These are phyloP conservation scores for Torymus aiolomorphi DNA, from an alignment of 2,888 invertebrate genomes.

Conservation along the genomic window DNA sequence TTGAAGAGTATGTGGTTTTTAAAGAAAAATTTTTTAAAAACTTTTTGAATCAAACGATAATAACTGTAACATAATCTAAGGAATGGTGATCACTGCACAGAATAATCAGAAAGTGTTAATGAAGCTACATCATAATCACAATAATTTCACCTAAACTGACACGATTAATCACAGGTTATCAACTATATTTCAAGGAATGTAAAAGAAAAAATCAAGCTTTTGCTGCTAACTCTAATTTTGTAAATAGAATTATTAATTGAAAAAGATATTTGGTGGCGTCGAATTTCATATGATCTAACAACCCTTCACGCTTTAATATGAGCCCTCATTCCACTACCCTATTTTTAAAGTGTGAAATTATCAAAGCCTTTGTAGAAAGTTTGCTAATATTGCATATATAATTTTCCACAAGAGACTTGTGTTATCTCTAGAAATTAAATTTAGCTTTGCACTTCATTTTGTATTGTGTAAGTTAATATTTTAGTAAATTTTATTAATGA, in stretches of 20 bases:
- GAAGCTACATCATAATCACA: slow-evolving; percentile 6
- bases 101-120: slow-evolving; percentile 12
- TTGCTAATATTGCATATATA: not conserved
- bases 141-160: slow-evolving; percentile 10
- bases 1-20: not conserved
- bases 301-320: slow-evolving; percentile 31
- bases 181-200: slow-evolving; percentile 28
- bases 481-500: slow-evolving; percentile 34
- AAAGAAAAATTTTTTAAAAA: not conserved
- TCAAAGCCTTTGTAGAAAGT: not conserved
- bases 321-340: slow-evolving; percentile 43
- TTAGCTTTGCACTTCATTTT: slow-evolving; percentile 35
- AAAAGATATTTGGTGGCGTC: slow-evolving; percentile 15
- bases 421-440: slow-evolving; percentile 15
- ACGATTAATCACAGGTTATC: not conserved
- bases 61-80: slow-evolving; percentile 30
- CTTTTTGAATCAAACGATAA: slow-evolving; percentile 16
- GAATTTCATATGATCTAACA: slow-evolving; percentile 36
- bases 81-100: slow-evolving; percentile 27
- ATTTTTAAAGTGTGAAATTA: not conserved
- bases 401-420: slow-evolving; percentile 33
- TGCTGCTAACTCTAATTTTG: slow-evolving; percentile 50
- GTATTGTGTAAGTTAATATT: slow-evolving; percentile 27
- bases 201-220: slow-evolving; percentile 19
- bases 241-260: slow-evolving; percentile 50